Base-by-base conservation (phyloP, 2,113 vertebrate genomes). In the Pycnonotus jocosus region DNA sequence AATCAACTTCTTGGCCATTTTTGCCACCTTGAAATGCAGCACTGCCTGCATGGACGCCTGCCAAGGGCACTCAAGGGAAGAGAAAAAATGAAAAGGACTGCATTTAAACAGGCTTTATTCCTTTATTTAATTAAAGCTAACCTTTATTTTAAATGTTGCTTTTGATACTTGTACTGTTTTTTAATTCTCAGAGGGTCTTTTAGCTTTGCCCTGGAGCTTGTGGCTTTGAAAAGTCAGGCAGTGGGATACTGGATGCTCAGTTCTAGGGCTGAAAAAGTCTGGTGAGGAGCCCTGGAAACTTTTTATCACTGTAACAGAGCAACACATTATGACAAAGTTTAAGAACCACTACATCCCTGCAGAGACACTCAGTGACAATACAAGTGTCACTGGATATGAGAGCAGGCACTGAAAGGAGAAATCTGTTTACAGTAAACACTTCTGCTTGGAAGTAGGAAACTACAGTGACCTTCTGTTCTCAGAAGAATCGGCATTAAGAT, bases 361-460 rank as follows among this genome's bases (percentile, higher is more conserved):
- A 56, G 90, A 96, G 82, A 78, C 88, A 88, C 90, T 97, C 65
- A 79, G 86, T 92, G 83, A 96, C 73, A 96, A 94, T 92, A 93
- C 82, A 90, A 96, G 95, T 93, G 95, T 92, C 93, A 86, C 93
- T 92, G 93, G 31, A 56, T 71, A 92, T 0, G 24, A 96, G 88
- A 95, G 92, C 68, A 86, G 85, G 60, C 90, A 81, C 90, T 96
- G 88, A 93, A 95, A 95, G 72, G 60, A 94, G 93, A 74, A 94
- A 88, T 86, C 64, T 96, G 96, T 94, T 97, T 96, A 96, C 93
- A 92, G 92, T 96, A 97, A 96, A 97, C 93, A 96, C 92, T 97
- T 96, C 90, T 96, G 88, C 80, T 86, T 93, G 60, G 56, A 96
- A 93, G 88, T 53, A 92, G 93, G 72, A 88, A 96, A 96, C 57